These are phyloP conservation scores for Cryptus armator DNA, from an alignment of 2,888 invertebrate species.

Conservation along the genomic window DNA sequence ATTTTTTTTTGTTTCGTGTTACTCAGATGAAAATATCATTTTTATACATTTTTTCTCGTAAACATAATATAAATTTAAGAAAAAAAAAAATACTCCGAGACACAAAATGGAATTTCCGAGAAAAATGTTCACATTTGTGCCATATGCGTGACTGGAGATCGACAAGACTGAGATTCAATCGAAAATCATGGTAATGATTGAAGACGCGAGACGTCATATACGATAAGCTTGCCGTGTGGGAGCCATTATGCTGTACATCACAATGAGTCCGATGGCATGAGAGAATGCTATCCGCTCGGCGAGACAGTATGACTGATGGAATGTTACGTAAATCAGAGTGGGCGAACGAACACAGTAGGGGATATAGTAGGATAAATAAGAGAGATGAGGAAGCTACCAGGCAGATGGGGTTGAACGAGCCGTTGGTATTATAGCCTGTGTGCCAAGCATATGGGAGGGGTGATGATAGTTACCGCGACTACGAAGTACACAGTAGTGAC, in stretches of 20 bases:
- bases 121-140: too few relatives aligned
- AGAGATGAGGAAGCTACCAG: conserved; percentile 32
- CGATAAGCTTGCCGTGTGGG: conserved; percentile 50
- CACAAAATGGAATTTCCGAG: background rate
- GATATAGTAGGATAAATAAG: conserved; percentile 59
- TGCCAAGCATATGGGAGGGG: conserved; percentile 7
- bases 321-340: conserved; percentile 48
- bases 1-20: too few relatives aligned
- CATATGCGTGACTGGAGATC: too few relatives aligned
- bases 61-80: too few relatives aligned
- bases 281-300: conserved; percentile 28
- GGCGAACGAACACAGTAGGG: background rate
- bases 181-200: conserved; percentile 41
- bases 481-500: conserved; percentile 52
- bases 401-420: conserved; percentile 46
- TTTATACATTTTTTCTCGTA: too few relatives aligned
- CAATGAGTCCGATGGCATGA: conserved; percentile 23
- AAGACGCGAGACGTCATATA: conserved; percentile 20
- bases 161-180: conserved; percentile 31
- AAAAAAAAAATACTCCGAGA: background rate
- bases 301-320: conserved; percentile 59
- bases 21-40: too few relatives aligned
- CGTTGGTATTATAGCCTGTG: background rate
- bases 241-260: conserved; percentile 39
- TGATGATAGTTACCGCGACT: conserved; percentile 50